Percentiles rank a stretch among this genome's conserved stretches.
Conservation (phyloP, 2,888 invertebrate species). For the Meliscaeva auricollis region DNA sequence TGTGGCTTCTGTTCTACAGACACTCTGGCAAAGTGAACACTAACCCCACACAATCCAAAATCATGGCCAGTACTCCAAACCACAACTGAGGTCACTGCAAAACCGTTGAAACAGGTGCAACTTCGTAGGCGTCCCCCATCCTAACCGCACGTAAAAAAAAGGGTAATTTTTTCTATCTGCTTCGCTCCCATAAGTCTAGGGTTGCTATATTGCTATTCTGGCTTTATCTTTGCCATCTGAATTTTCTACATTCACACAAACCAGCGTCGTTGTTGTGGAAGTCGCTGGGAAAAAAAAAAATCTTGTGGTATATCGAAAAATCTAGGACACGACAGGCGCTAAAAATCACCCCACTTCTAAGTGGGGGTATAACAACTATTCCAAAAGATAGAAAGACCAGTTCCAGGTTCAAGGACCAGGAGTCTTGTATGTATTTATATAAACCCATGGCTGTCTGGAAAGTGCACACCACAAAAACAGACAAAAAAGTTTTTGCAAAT, state of each 20-base stretch:
- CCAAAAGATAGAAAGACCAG: background rate
- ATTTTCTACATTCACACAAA: slow-evolving; percentile 13
- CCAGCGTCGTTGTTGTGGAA: background rate
- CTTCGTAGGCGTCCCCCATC: slow-evolving; percentile 38
- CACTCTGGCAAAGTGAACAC: slow-evolving; percentile 37
- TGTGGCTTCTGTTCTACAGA: slow-evolving; percentile 43
- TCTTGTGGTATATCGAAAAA: slow-evolving; percentile 70
- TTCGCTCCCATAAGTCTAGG: slow-evolving; percentile 12
- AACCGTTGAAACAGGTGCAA: slow-evolving; percentile 65
- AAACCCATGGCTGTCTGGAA: slow-evolving; percentile 11
- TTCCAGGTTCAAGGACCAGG: slow-evolving; percentile 6
- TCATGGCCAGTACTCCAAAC: slow-evolving; percentile 55
- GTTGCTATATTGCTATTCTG: background rate
- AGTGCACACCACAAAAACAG: slow-evolving; percentile 30
- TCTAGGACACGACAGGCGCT: slow-evolving; percentile 49
- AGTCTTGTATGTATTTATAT: slow-evolving; percentile 1
- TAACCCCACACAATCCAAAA: slow-evolving; percentile 58
- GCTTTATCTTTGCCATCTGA: slow-evolving; percentile 21
- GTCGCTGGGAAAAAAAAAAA: slow-evolving; percentile 24
- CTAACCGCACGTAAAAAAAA: slow-evolving; percentile 19
- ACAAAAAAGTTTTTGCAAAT: slow-evolving; percentile 50
- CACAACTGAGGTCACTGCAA: slow-evolving; percentile 64
- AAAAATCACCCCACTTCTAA: slow-evolving; percentile 32
- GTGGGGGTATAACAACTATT: background rate
- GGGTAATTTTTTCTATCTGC: slow-evolving; percentile 11